Evolutionary conservation across 1,140 invertebrate genomes (phyloP).

Genomic region (Leptinotarsa defecta): DNA sequence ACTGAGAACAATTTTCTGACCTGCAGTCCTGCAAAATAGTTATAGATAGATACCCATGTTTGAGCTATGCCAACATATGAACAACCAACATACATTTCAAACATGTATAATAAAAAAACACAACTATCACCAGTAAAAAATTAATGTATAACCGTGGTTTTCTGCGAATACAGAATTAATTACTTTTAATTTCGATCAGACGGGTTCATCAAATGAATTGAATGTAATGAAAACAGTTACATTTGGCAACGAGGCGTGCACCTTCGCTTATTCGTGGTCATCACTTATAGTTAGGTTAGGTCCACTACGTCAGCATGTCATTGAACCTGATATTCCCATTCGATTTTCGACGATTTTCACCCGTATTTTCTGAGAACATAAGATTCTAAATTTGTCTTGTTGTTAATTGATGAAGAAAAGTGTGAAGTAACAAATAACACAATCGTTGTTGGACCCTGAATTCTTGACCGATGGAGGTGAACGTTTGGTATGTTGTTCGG

Average conservation of each 20-base stretch:
- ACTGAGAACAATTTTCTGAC: too few species aligned
- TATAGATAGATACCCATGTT: too few species aligned
- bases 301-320: slow-evolving; percentile 5
- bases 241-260: neutral
- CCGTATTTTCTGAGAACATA: neutral
- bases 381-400: neutral
- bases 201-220: neutral
- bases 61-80: too few species aligned
- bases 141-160: too few species aligned
- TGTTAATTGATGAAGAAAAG: neutral
- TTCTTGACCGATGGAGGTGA: neutral
- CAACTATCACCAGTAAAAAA: too few species aligned
- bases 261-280: neutral
- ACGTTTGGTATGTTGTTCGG: neutral
- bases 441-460: neutral
- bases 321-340: neutral
- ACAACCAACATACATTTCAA: too few species aligned
- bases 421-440: slow-evolving; percentile 6
- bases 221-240: neutral
- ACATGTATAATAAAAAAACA: too few species aligned
- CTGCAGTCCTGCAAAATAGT: too few species aligned
- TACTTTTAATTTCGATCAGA: too few species aligned
- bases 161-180: too few species aligned
- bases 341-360: neutral
- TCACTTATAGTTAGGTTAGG: slow-evolving; percentile 1